A percentile compares a stretch with the other conserved stretches of the same genome.
Evolutionary conservation across 2,888 invertebrate species (phyloP).

Genomic region (Hanleya hanleyi): DNA sequence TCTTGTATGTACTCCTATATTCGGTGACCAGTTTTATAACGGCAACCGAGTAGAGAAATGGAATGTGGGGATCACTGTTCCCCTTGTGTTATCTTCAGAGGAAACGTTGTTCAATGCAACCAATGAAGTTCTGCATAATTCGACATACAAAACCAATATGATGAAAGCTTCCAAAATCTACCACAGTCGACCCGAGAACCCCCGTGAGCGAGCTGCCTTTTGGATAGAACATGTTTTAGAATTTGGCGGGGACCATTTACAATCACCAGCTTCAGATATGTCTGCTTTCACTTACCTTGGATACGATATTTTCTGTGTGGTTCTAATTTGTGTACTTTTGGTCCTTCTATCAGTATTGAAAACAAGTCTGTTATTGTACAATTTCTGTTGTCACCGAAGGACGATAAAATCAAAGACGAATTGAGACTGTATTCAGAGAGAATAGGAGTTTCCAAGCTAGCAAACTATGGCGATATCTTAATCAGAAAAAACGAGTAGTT

Average conservation of each 20-base stretch:
- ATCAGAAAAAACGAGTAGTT: no score
- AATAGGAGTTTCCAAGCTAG: no score
- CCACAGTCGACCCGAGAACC: slow-evolving; percentile 23
- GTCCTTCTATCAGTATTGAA: no score
- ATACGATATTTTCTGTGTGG: neutral
- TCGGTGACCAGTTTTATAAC: slow-evolving; percentile 46
- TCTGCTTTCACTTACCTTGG: neutral
- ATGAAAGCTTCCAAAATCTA: slow-evolving; percentile 39
- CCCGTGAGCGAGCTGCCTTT: slow-evolving; percentile 45
- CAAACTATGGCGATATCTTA: no score
- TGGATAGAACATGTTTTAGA: slow-evolving; percentile 57
- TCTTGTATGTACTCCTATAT: slow-evolving; percentile 45
- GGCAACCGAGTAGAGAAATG: slow-evolving; percentile 33
- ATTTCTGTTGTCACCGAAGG: no score
- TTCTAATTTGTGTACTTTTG: no score
- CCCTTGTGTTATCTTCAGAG: slow-evolving; percentile 24
- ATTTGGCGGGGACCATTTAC: slow-evolving; percentile 49
- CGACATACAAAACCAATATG: slow-evolving; percentile 32
- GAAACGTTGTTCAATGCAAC: slow-evolving; percentile 33
- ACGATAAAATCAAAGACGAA: no score
- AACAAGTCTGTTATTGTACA: no score
- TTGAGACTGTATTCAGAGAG: no score
- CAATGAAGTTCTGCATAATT: slow-evolving; percentile 30
- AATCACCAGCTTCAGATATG: slow-evolving; percentile 31
- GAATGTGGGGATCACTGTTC: slow-evolving; percentile 41